A percentile compares a stretch with the other conserved stretches of the same genome.
phyloP scores from a whole-genome alignment of 2,113 vertebrate genomes.

The Ctenomys sociabilis region DNA sequence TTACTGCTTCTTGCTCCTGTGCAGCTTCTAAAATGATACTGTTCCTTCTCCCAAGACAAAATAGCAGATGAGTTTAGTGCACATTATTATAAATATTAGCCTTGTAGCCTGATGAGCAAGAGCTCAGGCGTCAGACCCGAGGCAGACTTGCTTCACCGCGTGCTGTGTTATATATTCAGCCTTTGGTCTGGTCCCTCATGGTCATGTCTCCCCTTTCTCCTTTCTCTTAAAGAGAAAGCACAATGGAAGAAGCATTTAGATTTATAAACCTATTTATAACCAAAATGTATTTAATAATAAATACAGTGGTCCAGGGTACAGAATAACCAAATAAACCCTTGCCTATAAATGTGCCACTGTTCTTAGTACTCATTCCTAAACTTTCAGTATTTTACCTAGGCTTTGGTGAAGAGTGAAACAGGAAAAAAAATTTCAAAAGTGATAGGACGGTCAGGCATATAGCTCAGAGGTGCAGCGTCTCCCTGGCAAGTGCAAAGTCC shows the following conservation, averaged over 20 bases:
- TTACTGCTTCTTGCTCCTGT: background rate
- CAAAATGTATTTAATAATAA: slow-evolving; percentile 18
- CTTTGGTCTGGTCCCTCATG: background rate
- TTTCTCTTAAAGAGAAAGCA: background rate
- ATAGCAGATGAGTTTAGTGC: background rate
- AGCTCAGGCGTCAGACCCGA: background rate
- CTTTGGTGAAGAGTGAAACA: background rate
- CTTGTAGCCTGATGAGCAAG: background rate
- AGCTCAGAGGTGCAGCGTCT: too few relatives aligned
- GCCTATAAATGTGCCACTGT: background rate
- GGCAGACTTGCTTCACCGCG: background rate
- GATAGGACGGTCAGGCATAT: too few relatives aligned
- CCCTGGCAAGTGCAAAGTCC: too few relatives aligned
- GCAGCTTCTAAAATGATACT: background rate
- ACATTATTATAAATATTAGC: background rate
- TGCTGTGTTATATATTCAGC: background rate
- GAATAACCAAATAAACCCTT: background rate
- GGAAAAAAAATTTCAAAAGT: background rate
- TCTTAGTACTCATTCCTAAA: background rate
- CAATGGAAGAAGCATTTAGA: background rate
- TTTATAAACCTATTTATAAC: too few relatives aligned
- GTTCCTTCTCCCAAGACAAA: background rate
- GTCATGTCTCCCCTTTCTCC: background rate
- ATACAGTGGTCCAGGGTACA: background rate
- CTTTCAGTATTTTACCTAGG: background rate